phyloP scores from a whole-genome alignment of 2,888 invertebrate genomes.

The Diadegma fenestrale region DNA sequence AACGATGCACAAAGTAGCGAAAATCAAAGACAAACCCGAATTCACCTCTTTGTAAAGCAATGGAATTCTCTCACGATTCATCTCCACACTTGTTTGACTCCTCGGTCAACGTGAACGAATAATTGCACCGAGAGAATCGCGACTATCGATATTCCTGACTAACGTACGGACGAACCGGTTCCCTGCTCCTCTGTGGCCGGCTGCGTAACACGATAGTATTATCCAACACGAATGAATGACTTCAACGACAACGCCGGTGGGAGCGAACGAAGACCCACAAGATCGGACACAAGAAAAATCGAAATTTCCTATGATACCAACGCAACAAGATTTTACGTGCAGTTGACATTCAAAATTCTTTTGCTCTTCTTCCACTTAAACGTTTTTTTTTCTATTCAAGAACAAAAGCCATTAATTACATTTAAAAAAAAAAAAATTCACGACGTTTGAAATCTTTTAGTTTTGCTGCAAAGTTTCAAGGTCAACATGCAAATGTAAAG shows the following conservation, averaged over 20 bases:
- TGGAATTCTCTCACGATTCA: conserved; percentile 78
- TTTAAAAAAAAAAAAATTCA: background rate
- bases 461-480: background rate
- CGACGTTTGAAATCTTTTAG: background rate
- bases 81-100: conserved; percentile 57
- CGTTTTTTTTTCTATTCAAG: background rate
- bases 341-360: background rate
- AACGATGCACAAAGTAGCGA: conserved; percentile 91
- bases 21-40: conserved; percentile 88
- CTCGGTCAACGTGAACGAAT: background rate
- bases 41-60: conserved; percentile 73
- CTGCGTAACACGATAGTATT: conserved; percentile 77
- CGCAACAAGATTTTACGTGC: background rate
- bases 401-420: background rate
- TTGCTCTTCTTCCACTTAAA: background rate
- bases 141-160: conserved; percentile 40
- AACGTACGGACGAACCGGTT: conserved; percentile 77
- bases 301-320: conserved; percentile 34
- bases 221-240: conserved; percentile 71
- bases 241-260: conserved; percentile 64
- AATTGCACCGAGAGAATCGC: conserved; percentile 32
- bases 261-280: conserved; percentile 80
- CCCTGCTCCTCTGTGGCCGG: conserved; percentile 63
- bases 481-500: background rate
- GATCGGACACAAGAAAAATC: conserved; percentile 49